These are phyloP conservation scores for Protophormia terraenovae DNA, from an alignment of 2,888 invertebrate genomes.

Conservation along the genomic window DNA sequence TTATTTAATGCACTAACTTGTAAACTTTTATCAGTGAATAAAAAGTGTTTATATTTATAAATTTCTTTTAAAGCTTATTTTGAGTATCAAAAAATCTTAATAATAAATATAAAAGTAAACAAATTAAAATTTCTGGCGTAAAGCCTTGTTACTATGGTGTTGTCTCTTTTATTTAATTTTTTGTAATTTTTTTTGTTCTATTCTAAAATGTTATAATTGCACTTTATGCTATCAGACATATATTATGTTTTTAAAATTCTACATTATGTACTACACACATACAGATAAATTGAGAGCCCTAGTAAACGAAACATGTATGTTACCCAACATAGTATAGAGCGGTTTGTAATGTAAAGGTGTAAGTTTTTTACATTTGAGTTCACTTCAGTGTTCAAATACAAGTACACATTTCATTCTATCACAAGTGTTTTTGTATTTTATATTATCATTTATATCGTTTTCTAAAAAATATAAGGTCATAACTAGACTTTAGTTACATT, in stretches of 20 bases:
- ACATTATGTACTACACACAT: too few relatives aligned
- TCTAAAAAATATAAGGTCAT: too few relatives aligned
- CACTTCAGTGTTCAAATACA: slow-evolving; percentile 50
- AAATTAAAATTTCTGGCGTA: slow-evolving; percentile 14
- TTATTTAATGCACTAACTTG: too few relatives aligned
- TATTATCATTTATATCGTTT: too few relatives aligned
- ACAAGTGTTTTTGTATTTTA: not conserved
- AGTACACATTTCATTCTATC: not conserved
- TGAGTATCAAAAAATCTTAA: not conserved
- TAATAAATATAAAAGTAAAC: not conserved
- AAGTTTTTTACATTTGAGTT: slow-evolving; percentile 58
- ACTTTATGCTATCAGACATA: slow-evolving; percentile 61
- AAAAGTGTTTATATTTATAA: not conserved
- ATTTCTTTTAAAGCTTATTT: not conserved
- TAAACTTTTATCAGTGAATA: too few relatives aligned
- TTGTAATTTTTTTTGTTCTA: slow-evolving; percentile 4
- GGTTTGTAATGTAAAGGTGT: slow-evolving; percentile 41
- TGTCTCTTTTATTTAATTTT: not conserved
- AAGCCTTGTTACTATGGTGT: slow-evolving; percentile 4
- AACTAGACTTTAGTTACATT: too few relatives aligned
- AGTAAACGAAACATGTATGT: slow-evolving; percentile 17
- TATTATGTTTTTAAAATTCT: slow-evolving; percentile 17
- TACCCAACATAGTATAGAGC: not conserved
- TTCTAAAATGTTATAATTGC: slow-evolving; percentile 62
- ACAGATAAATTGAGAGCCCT: not conserved